Evolutionary conservation across 2,888 invertebrate genomes (phyloP), one percentile per base, ranked within the genome.

Genomic region (Spatulosminthurus flaviceps): DNA sequence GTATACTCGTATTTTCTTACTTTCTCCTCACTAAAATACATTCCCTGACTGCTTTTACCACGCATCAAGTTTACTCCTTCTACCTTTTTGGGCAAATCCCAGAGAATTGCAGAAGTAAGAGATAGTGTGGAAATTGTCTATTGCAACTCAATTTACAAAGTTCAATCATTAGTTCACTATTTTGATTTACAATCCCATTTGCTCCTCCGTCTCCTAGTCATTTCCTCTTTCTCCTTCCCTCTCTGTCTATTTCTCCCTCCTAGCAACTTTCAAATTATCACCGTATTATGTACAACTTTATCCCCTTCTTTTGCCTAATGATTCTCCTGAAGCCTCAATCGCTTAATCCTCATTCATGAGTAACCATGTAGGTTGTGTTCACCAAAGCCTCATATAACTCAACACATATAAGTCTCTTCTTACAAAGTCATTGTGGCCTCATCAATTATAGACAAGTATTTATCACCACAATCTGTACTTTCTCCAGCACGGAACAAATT

Each of bases 81-180:
- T 9, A 41, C 41, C 41, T 41, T 41, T 7, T 41, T 41, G 7
- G 41, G 16, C 4, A 2, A 19, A 51, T 5, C 51, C 34, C 9
- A 9, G 34, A 34, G 34, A 34, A n/a, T n/a, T n/a, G n/a, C n/a
- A n/a, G n/a, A 51, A 19, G 51, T n/a, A 51, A 51, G n/a, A 19
- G 51, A 51, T 51, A 51, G 16, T 16, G 16, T n/a, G 51, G 51
- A n/a, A n/a, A 13, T 51, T 51, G 51, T 13, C 16, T 51, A 19
- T 51, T 51, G 51, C 51, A 51, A 51, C 51, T n/a, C 51, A 51
- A n/a, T 51, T 51, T n/a, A 51, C 51, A 51, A 13, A 51, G 51
- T n/a, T 51, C 51, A 51, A 51, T 51, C 51, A 51, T 51, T 51
- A 51, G 51, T 51, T 16, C 51, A 51, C 51, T 51, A 51, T 51